Percentiles rank a stretch among this genome's conserved stretches.
Conservation (phyloP, 2,888 invertebrate genomes). For the Sesia bembeciformis region DNA sequence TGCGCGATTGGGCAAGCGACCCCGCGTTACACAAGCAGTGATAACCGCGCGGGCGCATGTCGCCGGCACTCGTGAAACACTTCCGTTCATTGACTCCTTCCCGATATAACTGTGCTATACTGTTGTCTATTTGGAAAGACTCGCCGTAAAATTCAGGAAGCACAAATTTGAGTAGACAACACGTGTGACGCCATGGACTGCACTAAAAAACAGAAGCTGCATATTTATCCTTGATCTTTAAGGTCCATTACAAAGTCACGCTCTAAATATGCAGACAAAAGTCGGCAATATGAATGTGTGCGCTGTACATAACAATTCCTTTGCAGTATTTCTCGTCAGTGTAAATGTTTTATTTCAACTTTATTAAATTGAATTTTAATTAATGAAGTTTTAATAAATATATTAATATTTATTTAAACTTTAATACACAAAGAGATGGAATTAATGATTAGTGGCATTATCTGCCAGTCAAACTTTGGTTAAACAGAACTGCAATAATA, state of each 20-base stretch:
- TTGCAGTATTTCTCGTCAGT: conserved; percentile 28
- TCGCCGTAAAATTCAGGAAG: conserved; percentile 19
- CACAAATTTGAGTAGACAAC: conserved; percentile 6
- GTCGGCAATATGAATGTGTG: conserved; percentile 16
- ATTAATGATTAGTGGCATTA: too few relatives aligned
- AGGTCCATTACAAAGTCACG: conserved; percentile 35
- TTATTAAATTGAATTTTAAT: too few relatives aligned
- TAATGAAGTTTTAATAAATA: too few relatives aligned
- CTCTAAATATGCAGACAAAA: conserved; percentile 19
- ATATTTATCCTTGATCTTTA: conserved; percentile 40
- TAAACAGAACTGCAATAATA: too few relatives aligned
- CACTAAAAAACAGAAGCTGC: conserved; percentile 18
- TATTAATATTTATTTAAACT: too few relatives aligned
- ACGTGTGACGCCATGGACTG: conserved; percentile 29
- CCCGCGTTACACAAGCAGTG: conserved; percentile 57
- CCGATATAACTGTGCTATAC: conserved; percentile 59
- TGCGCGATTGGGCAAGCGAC: conserved; percentile 55
- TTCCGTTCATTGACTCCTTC: conserved; percentile 74
- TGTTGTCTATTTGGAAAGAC: conserved; percentile 51
- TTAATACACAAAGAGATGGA: too few relatives aligned
- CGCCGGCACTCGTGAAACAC: conserved; percentile 64
- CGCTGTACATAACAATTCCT: conserved; percentile 12
- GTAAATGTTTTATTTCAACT: background rate
- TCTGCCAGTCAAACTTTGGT: too few relatives aligned
- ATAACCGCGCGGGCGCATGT: conserved; percentile 62